phyloP scores from a whole-genome alignment of 1,140 invertebrate genomes.

The Orussus abietinus region DNA sequence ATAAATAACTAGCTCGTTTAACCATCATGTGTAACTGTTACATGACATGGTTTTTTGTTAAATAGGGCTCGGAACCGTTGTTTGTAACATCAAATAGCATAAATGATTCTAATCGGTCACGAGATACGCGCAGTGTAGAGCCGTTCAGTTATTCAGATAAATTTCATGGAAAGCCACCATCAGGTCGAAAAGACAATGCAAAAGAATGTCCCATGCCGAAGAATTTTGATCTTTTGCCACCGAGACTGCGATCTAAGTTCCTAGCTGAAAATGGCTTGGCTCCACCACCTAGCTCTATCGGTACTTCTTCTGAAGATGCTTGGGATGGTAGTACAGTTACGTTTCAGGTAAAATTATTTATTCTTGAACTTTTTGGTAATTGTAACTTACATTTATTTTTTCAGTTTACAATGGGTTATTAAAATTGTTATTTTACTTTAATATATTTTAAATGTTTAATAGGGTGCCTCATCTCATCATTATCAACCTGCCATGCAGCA shows the following conservation, averaged over 20 bases:
- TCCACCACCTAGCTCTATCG: slow-evolving; percentile 30
- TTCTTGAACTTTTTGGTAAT: slow-evolving; percentile 1
- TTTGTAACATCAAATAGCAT: slow-evolving; percentile 37
- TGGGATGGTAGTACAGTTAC: slow-evolving; percentile 55
- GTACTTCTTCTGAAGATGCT: slow-evolving; percentile 42
- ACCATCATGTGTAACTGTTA: too few species aligned
- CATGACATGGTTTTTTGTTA: slow-evolving; percentile 5
- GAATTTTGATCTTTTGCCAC: slow-evolving; percentile 53
- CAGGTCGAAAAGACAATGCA: slow-evolving; percentile 49
- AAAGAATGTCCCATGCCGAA: slow-evolving; percentile 32
- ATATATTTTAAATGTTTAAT: slow-evolving; percentile 9
- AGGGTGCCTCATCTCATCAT: slow-evolving; percentile 33
- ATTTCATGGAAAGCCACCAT: slow-evolving; percentile 55
- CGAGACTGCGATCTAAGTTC: slow-evolving; percentile 55
- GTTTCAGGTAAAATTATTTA: slow-evolving; percentile 42
- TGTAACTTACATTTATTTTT: background rate
- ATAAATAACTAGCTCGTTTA: too few species aligned
- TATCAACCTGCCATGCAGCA: slow-evolving; percentile 36
- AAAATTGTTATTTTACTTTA: background rate
- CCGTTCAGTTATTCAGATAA: slow-evolving; percentile 48
- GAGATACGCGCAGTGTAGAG: slow-evolving; percentile 58
- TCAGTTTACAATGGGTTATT: slow-evolving; percentile 3
- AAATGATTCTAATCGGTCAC: slow-evolving; percentile 43
- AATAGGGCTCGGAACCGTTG: slow-evolving; percentile 56
- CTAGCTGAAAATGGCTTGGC: slow-evolving; percentile 51